phyloP scores from a whole-genome alignment of 1,140 invertebrate genomes.

The Coenobita brevimanus region DNA sequence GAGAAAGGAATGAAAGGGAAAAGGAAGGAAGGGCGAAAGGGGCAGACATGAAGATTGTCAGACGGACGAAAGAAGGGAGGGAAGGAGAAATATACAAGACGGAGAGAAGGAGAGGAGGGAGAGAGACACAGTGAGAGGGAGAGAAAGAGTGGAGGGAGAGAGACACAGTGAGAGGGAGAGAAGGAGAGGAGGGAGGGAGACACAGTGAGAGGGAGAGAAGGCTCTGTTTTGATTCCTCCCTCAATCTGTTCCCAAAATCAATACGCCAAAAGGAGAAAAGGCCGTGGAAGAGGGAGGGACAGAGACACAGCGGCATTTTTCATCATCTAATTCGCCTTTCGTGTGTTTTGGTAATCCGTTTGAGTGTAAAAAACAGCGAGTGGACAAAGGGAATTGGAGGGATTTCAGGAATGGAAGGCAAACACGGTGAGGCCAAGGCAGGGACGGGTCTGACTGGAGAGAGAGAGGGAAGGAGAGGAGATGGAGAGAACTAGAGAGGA shows the following conservation, averaged over 20 bases:
- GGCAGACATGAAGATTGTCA: too few relatives aligned
- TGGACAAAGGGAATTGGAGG: constrained; percentile 46
- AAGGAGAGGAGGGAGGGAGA: neutral
- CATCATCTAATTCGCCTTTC: constrained; percentile 49
- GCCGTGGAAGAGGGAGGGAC: neutral
- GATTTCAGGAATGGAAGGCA: constrained; percentile 47
- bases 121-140: neutral
- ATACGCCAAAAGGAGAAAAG: neutral
- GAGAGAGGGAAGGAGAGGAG: neutral
- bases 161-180: neutral
- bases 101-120: too few relatives aligned
- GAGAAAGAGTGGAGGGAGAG: neutral
- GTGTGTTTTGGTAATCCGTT: constrained; percentile 46
- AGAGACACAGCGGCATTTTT: constrained; percentile 24
- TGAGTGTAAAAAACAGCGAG: constrained; percentile 39
- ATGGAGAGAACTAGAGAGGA: neutral
- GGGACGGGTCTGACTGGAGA: constrained; percentile 5
- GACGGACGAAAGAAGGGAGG: too few relatives aligned
- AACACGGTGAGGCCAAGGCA: neutral
- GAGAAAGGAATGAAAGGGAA: too few relatives aligned
- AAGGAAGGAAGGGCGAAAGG: too few relatives aligned
- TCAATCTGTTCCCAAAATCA: constrained; percentile 28
- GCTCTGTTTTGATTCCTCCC: constrained; percentile 25
- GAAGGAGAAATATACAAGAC: too few relatives aligned
- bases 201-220: too few relatives aligned